phyloP scores from a whole-genome alignment of 2,797 vertebrate species.

The Chelmon rostratus region DNA sequence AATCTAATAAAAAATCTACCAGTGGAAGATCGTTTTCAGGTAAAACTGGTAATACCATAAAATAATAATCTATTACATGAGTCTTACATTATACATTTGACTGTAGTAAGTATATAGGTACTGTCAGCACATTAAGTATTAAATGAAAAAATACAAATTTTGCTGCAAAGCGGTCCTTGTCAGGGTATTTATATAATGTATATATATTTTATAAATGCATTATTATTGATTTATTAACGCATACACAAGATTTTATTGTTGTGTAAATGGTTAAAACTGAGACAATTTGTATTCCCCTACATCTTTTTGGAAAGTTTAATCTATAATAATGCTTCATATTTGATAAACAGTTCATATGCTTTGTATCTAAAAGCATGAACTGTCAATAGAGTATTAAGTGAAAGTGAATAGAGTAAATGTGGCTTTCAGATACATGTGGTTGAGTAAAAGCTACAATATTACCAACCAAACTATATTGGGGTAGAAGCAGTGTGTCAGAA shows the following conservation, averaged over 20 bases:
- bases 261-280: neutral
- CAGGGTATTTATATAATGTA: neutral
- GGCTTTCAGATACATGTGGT: no score
- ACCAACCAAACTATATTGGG: neutral
- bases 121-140: neutral
- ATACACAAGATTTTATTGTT: neutral
- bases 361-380: neutral
- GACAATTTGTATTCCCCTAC: neutral
- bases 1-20: neutral
- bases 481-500: neutral
- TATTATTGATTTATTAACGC: slow-evolving; percentile 1
- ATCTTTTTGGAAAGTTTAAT: neutral
- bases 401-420: no score
- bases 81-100: neutral
- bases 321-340: neutral
- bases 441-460: no score
- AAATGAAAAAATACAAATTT: neutral
- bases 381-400: no score
- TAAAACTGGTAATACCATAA: neutral
- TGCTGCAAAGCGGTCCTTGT: neutral
- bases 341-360: neutral
- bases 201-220: neutral
- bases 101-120: neutral
- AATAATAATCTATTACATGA: neutral
- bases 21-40: neutral